Percentiles rank a stretch among this genome's conserved stretches.
phyloP scores from a whole-genome alignment of 1,140 invertebrate genomes.

The Rhagoletis zephyria region DNA sequence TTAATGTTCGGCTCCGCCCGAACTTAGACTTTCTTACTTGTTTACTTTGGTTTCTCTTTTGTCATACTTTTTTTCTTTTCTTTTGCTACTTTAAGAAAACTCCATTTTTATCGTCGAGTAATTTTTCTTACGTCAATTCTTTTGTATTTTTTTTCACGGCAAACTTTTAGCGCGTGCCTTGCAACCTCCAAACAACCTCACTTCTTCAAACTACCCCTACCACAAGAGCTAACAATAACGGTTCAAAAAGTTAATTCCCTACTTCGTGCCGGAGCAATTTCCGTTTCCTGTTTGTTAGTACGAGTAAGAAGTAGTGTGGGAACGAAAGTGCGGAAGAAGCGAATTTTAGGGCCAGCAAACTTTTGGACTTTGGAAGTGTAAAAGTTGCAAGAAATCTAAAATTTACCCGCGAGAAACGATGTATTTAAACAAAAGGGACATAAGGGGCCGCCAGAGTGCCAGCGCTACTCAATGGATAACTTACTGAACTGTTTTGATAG shows the following conservation, averaged over 20 bases:
- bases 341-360: constrained; percentile 19
- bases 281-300: neutral
- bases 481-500: neutral
- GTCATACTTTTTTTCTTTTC: neutral
- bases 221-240: neutral
- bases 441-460: neutral
- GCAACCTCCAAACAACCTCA: neutral
- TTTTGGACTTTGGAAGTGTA: constrained; percentile 14
- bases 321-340: neutral
- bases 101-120: neutral
- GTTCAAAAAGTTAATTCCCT: constrained; percentile 13
- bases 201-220: neutral
- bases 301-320: neutral
- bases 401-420: neutral
- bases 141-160: neutral
- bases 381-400: neutral
- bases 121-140: neutral
- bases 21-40: too few relatives aligned
- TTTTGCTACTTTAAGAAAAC: neutral
- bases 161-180: neutral
- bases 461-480: neutral
- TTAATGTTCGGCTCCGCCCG: too few relatives aligned
- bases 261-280: constrained; percentile 4
- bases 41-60: neutral
- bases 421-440: constrained; percentile 1